Base-by-base conservation (phyloP, 23 tunicate species). In the Diplosoma virens region DNA sequence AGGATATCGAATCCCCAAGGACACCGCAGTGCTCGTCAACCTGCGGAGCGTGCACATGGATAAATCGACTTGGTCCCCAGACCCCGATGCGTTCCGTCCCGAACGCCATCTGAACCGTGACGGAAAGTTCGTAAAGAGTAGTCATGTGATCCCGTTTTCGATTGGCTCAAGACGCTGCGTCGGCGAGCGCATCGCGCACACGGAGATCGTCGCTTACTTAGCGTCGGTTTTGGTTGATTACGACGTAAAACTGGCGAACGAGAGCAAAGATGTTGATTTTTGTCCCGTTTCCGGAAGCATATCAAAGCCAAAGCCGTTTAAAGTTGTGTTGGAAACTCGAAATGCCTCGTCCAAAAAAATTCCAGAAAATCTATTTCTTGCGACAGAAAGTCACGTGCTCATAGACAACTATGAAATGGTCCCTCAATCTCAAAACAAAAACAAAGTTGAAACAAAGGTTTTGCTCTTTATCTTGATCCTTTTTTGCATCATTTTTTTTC, bases 21-120 rank as follows among this genome's bases (percentile, higher is more conserved):
- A 52, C 35, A 66, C 81, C 0, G 65, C 58, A 11, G 66, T 92
- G 30, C 47, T 80, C 7, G 81, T 92, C 7, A 92, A 92, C 66
- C 33, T 92, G n/a, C 85, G 90, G 91, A 76, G 84, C 48, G 92
- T 85, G 0, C 92, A 92, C 61, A 85, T 67, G 45, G 92, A 92
- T 59, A 31, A 52, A 70, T 33, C 66, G 0, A 26, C 33, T 36
- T 92, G 97, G 97, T 53, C 64, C 1, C 97, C 88, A 0, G 97
- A 92, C 33, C 76, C 83, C 6, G 92, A 85, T 0, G 53, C 26
- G 16, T 92, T 85, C 52, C 78, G 87, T 18, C 97, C 97, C 5
- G 92, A 81, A 48, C 84, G 97, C 1, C 97, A 92, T 81, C 33
- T 85, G 32, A 84, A 76, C 47, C 35, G 50, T 9, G 22, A 68